Evolutionary conservation across 2,888 invertebrate species (phyloP).

Genomic region (Phasia obesa): DNA sequence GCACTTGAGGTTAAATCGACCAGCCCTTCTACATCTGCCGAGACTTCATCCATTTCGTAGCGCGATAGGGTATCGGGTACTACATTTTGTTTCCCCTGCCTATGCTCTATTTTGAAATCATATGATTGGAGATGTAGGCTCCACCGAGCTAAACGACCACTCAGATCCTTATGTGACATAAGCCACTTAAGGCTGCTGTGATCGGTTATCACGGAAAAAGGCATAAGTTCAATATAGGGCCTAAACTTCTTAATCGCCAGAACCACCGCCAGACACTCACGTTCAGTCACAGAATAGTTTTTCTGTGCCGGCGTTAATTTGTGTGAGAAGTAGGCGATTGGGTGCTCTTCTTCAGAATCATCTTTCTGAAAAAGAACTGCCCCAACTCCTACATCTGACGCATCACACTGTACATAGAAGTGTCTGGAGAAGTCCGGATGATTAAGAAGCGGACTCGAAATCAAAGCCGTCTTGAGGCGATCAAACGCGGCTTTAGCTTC

Average conservation of each 20-base stretch:
- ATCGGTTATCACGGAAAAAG: neutral
- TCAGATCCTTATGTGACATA: neutral
- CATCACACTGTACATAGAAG: conserved; percentile 1
- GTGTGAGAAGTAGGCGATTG: neutral
- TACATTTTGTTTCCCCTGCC: neutral
- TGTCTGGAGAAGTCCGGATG: neutral
- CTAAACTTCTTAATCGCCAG: neutral
- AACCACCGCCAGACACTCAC: neutral
- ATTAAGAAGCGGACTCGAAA: neutral
- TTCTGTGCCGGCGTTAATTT: neutral
- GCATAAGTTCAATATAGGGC: neutral
- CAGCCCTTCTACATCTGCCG: neutral
- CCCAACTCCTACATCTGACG: neutral
- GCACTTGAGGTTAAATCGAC: neutral
- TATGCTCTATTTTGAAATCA: neutral
- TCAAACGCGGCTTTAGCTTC: conserved; percentile 5
- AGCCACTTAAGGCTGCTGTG: neutral
- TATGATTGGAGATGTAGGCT: neutral
- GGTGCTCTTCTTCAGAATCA: neutral
- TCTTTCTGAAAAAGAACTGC: neutral
- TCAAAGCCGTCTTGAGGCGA: neutral
- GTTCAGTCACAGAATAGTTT: neutral
- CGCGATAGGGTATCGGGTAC: neutral
- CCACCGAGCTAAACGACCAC: neutral
- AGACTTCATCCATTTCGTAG: neutral